Base-by-base conservation (phyloP, 2,797 vertebrate species). In the Acanthiza pusilla region DNA sequence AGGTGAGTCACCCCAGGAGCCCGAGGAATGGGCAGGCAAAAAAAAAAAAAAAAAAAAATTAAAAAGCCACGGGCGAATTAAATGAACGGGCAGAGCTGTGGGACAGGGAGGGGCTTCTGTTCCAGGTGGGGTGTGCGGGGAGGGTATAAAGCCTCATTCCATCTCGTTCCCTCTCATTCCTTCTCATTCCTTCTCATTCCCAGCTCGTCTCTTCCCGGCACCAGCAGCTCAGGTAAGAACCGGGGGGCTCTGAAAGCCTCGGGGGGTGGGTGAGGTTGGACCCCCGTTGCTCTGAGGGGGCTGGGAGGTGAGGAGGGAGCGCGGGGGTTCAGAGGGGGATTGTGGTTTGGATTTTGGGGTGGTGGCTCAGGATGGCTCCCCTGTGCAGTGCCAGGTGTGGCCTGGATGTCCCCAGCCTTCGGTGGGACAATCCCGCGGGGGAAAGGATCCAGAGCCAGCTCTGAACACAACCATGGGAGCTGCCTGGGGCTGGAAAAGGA, bases 111-210 rank as follows among this genome's bases (percentile, higher is more conserved):
- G 96, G 43, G 91, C 40, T 89, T 73, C 16, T 0, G 8, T 40
- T 11, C 27, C 55, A 32, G 47, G 10, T 21, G 43, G 17, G 85
- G 32, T 78, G 82, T 1, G 9, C 62, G 13, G 75, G 15, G 38
- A 93, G 38, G 38, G 26, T 94, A 96, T 96, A 96, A 96, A 76
- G 11, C 16, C 9, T 67, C 91, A 92, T 48, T 85, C 9, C 17
- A 16, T 91, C 21, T 60, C 71, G 13, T 58, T 62, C 40, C 7
- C 11, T 38, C 9, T 67, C 91, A 92, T 48, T 85, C 9, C 17
- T 13, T 38, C 9, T 67, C 91, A 92, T 48, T 85, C 9, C 17
- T 14, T 91, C 21, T 55, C 71, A 17, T 58, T 62, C 40, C 7
- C 13, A 85, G 60, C 30, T 76, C 29, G 0, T 3, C 16, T 17